Base-by-base conservation (phyloP, 2,888 invertebrate species). In the Lithophane socia region DNA sequence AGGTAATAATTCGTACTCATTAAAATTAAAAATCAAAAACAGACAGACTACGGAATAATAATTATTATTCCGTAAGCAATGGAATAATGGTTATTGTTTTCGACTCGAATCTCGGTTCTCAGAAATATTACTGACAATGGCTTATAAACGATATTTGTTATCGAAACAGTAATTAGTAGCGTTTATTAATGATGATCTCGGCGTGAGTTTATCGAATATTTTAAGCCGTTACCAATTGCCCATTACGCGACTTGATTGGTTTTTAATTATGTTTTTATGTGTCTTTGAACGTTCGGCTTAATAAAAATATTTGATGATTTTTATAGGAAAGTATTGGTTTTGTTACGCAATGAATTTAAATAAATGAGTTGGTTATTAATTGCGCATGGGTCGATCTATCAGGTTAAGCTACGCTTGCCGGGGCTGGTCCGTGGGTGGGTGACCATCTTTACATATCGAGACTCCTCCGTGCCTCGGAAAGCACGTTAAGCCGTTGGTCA, bases 161-260 rank as follows among this genome's bases (percentile, higher is more conserved):
- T 69, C 56, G 65, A 52, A 84, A 69, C 52, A 65, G 68, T 80
- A 80, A 81, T 84, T 84, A 84, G 63, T 37, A 61, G 21, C 42
- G 58, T 77, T 63, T 74, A 76, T 68, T 80, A 76, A 74, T 74
- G 68, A 71, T 63, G 65, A 80, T 77, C 5, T 70, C 42, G 60
- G 69, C 37, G 60, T 0, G 69, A 68, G 64, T 61, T 78, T 75
- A 84, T 84, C 72, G 75, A 72, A 80, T 7, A 65, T 63, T 72
- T 80, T 61, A 77, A 77, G 65, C 37, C 73, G 64, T 85, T 83
- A 75, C 65, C 29, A 64, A 58, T 60, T 56, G 37, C 63, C 73
- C 67, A 85, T 83, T 77, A 80, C 65, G 52, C 16, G 42, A 24
- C 60, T 61, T 83, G 86, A 85, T 85, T 83, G 83, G 75, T 78